Evolutionary conservation across 2,113 vertebrate species (phyloP), one percentile per base, ranked within the genome.

Genomic region (Camelus dromedarius): DNA sequence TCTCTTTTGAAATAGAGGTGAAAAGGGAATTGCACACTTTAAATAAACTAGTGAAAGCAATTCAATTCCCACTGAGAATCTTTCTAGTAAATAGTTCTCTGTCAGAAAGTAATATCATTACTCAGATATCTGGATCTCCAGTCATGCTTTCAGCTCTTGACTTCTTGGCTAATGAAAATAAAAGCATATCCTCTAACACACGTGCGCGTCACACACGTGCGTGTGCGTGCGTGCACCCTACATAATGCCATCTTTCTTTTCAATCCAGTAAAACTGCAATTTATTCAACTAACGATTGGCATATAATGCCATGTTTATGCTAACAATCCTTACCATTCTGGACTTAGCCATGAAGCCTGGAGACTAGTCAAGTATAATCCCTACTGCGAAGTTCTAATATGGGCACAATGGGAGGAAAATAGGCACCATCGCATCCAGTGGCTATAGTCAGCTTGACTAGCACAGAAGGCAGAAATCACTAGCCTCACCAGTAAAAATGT

Each of bases 21-120:
- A 80, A 91, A 91, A 67, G 62, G 77, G 77, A 88, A 93, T 7
- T 26, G 16, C 12, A 54, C 38, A 72, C 30, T 86, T 92, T 79
- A 97, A 96, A 92, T 80, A 96, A 91, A 76, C 46, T 42, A 93
- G 94, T 88, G 70, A 67, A 79, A 97, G 73, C 87, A 91, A 95
- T 67, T 72, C 56, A 30, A 1, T 20, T 73, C 38, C 60, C 67
- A 64, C 69, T 48, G n/a, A 88, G 60, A 84, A 48, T 87, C 64
- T 60, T 93, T 84, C 76, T 70, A 46, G 46, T 72, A 82, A 70
- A 72, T 38, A 72, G 62, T 54, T 95, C 62, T 88, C 18, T 91
- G 30, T 64, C 58, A 42, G 62, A 86, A 83, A 92, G 48, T 60
- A 81, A 83, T 58, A 76, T 14, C 46, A 13, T 66, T 89, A 52